Percentiles rank a stretch among this genome's conserved stretches.
Evolutionary conservation across 2,888 invertebrate genomes (phyloP).

Genomic region (Lasioglossum oenotherae): DNA sequence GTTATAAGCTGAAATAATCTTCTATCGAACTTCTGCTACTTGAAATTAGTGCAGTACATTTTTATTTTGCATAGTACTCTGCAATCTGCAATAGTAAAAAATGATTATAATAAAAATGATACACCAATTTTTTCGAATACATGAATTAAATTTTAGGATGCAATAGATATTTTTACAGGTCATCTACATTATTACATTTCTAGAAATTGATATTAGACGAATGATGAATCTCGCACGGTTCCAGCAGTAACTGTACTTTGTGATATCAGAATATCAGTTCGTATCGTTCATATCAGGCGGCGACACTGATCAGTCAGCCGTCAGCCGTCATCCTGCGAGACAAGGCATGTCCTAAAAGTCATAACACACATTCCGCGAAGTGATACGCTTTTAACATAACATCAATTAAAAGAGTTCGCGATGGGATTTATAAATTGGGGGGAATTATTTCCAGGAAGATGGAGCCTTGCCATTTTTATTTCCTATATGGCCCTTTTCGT

Average conservation of each 20-base stretch:
- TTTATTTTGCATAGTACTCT: not conserved
- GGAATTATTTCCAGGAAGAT: constrained; percentile 93
- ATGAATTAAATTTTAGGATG: not conserved
- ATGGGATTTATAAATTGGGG: constrained; percentile 84
- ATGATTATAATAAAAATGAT: not conserved
- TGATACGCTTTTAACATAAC: constrained; percentile 7
- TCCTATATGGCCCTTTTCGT: constrained; percentile 95
- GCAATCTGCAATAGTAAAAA: not conserved
- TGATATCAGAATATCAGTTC: no score
- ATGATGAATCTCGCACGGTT: no score
- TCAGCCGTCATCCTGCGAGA: not conserved
- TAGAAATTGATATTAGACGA: not conserved
- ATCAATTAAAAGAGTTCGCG: constrained; percentile 11
- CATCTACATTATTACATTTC: not conserved
- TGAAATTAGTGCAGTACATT: not conserved
- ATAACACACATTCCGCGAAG: constrained; percentile 1
- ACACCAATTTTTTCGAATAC: not conserved
- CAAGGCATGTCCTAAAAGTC: not conserved
- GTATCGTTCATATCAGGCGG: constrained; percentile 20
- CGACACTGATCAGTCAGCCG: not conserved
- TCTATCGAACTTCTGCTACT: no score
- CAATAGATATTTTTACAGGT: not conserved
- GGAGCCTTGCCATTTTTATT: constrained; percentile 92
- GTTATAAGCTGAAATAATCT: no score
- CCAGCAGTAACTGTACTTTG: not conserved